Evolutionary conservation across 2,888 invertebrate species (phyloP).

Genomic region (Buathra laborator): DNA sequence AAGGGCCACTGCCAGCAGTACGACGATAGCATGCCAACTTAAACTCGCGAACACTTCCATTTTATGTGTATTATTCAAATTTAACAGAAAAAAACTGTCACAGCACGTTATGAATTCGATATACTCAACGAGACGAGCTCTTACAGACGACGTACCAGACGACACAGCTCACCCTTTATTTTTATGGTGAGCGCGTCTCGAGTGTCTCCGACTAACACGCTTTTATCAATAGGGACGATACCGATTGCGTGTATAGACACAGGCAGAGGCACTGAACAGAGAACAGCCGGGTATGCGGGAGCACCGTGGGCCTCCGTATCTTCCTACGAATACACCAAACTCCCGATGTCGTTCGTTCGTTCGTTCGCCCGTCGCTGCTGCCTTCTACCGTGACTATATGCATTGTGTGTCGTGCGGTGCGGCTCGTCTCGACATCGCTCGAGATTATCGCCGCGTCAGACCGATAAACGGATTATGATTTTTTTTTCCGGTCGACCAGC

Average conservation of each 20-base stretch:
- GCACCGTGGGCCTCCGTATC: constrained; percentile 47
- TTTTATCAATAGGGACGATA: constrained; percentile 23
- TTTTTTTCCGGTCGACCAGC: constrained; percentile 58
- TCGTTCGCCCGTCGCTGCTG: neutral
- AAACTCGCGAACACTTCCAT: constrained; percentile 44
- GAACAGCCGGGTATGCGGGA: constrained; percentile 9
- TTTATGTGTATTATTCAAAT: neutral
- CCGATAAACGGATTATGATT: constrained; percentile 62
- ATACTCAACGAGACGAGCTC: neutral
- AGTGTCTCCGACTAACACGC: constrained; percentile 34
- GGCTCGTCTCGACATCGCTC: constrained; percentile 41
- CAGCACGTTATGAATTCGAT: neutral
- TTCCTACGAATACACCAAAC: constrained; percentile 46
- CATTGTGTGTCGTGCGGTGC: constrained; percentile 10
- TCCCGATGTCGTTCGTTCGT: constrained; percentile 20
- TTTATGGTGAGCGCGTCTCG: constrained; percentile 34
- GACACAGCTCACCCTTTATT: constrained; percentile 35
- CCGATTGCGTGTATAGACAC: constrained; percentile 29
- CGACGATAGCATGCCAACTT: constrained; percentile 42
- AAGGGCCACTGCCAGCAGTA: constrained; percentile 40
- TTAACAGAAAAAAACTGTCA: neutral
- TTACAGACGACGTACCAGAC: neutral
- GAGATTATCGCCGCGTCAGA: constrained; percentile 32
- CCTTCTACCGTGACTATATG: constrained; percentile 1
- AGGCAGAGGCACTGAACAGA: neutral